Base-by-base conservation (phyloP, 2,888 invertebrate species). In the Melieria picta region DNA sequence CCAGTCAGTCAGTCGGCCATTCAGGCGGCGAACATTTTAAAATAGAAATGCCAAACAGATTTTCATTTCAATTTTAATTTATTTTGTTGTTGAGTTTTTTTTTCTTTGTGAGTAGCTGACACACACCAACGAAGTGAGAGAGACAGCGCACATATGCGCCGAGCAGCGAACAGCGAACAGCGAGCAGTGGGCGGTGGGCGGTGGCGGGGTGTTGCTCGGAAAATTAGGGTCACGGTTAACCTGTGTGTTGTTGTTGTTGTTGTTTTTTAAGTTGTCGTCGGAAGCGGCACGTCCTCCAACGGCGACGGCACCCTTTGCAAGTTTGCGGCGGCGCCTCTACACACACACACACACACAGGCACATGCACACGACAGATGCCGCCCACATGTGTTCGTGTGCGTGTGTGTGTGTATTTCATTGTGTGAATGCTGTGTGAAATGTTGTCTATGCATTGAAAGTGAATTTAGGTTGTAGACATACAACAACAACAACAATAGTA, bases 271-370 rank as follows among this genome's bases (percentile, higher is more conserved):
- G 5, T 57, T 56, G n/a, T 11, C 16, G 16, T 57, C 57, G 11
- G 9, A 30, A 30, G 30, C 30, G 30, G 30, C 30, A 30, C 30
- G 30, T 30, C 30, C 30, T 30, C 30, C 30, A 30, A 30, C 2
- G 30, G 30, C 30, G 2, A 3, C 30, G 30, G 3, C 30, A 30
- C 30, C 30, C 30, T 30, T 30, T 30, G 30, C 30, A 30, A 7
- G 57, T 30, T 10, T 16, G 16, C 13, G 10, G 10, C 42, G 16
- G 42, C 43, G 7, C 67, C 30, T 45, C n/a, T 11, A 58, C 30
- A 47, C 63, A 56, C 48, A 47, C 7, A 70, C 58, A 52, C 9
- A 64, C 50, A 64, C 43, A 69, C 58, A 47, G 10, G 52, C 52
- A 58, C 16, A 65, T 13, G 11, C 52, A 60, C 43, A 60, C 13